A percentile compares a stretch with the other conserved stretches of the same genome.
Evolutionary conservation across 2,888 invertebrate genomes (phyloP).

Genomic region (Pyrgus malvae): DNA sequence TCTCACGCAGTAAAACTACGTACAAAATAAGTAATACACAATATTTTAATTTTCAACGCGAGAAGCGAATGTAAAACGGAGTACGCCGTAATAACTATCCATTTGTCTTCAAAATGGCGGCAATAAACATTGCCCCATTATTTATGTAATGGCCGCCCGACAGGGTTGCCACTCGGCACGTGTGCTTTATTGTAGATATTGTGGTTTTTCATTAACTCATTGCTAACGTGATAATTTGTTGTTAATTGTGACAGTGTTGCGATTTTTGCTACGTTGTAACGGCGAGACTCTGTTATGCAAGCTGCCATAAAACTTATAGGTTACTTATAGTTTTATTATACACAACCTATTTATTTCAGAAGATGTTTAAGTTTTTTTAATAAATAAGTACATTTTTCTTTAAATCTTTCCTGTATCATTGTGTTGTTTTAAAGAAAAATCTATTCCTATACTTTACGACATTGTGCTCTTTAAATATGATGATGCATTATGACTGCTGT

Average conservation of each 20-base stretch:
- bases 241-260: slow-evolving; percentile 29
- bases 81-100: slow-evolving; percentile 79
- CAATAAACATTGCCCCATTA: slow-evolving; percentile 80
- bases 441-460: no score
- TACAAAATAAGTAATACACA: slow-evolving; percentile 76
- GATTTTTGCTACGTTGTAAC: slow-evolving; percentile 17
- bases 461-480: no score
- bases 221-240: slow-evolving; percentile 50
- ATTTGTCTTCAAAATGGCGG: slow-evolving; percentile 82
- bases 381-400: no score
- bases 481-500: no score
- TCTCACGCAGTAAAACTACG: slow-evolving; percentile 68
- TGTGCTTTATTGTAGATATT: slow-evolving; percentile 72
- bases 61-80: slow-evolving; percentile 77
- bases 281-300: neutral
- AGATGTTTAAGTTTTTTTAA: no score
- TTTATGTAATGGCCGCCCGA: slow-evolving; percentile 78
- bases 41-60: slow-evolving; percentile 79
- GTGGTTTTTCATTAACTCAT: slow-evolving; percentile 74
- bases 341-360: no score
- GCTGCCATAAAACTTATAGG: no score
- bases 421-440: no score
- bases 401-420: no score
- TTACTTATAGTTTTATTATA: neutral
- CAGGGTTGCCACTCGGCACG: slow-evolving; percentile 75